Conservation (phyloP, 2,113 vertebrate genomes). For the Lampris megalopsis region DNA sequence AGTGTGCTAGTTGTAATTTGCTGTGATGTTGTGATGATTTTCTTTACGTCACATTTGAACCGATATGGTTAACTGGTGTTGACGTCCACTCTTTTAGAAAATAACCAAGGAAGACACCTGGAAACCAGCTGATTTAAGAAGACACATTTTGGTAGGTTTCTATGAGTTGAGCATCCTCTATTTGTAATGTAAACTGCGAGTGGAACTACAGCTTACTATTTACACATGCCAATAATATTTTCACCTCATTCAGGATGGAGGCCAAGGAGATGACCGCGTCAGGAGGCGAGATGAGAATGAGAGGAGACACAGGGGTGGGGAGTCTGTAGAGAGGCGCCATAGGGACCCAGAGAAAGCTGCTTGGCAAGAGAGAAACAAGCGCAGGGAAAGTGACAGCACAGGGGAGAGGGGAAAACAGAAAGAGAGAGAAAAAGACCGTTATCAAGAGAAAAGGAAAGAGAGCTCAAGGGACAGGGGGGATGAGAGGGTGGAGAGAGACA, state of each 20-base stretch:
- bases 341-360: slow-evolving; percentile 68
- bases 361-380: slow-evolving; percentile 56
- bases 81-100: slow-evolving; percentile 78
- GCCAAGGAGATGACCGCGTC: slow-evolving; percentile 40
- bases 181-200: background rate
- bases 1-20: background rate
- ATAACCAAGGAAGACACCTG: slow-evolving; percentile 94
- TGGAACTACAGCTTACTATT: background rate
- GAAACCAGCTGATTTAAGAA: slow-evolving; percentile 90
- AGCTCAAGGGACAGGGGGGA: slow-evolving; percentile 48
- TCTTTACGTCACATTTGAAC: background rate
- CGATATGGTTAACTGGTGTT: background rate
- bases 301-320: slow-evolving; percentile 64
- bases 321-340: slow-evolving; percentile 68
- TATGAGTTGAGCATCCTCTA: slow-evolving; percentile 18
- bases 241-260: slow-evolving; percentile 53
- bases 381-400: slow-evolving; percentile 35
- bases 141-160: slow-evolving; percentile 83
- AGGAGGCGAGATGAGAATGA: slow-evolving; percentile 60
- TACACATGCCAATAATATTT: background rate
- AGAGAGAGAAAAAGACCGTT: slow-evolving; percentile 53
- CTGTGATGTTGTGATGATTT: background rate
- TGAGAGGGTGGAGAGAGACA: slow-evolving; percentile 61
- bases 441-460: slow-evolving; percentile 69
- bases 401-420: slow-evolving; percentile 27